phyloP scores from a whole-genome alignment of 2,888 invertebrate species.

The Melitaea athalia region DNA sequence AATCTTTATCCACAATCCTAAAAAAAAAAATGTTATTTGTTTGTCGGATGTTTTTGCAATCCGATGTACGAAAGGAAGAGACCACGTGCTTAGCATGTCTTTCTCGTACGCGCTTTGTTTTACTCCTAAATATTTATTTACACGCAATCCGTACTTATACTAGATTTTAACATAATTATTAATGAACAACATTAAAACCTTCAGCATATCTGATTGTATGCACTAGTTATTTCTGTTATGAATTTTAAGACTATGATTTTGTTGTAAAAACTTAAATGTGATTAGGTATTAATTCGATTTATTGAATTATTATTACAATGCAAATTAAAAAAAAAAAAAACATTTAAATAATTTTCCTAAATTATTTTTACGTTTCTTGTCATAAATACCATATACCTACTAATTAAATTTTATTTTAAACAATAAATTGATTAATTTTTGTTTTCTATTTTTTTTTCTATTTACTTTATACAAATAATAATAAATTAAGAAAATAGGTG shows the following conservation, averaged over 20 bases:
- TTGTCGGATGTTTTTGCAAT: conserved; percentile 71
- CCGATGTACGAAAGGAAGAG: conserved; percentile 54
- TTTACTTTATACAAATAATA: neutral
- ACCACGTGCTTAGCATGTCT: conserved; percentile 62
- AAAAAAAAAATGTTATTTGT: conserved; percentile 25
- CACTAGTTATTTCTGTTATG: conserved; percentile 27
- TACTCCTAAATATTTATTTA: conserved; percentile 23
- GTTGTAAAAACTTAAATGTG: neutral
- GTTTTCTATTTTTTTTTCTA: neutral
- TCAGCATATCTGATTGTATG: conserved; percentile 40
- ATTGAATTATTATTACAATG: neutral
- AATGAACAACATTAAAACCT: conserved; percentile 28
- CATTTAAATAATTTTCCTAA: too few relatives aligned
- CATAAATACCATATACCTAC: too few relatives aligned
- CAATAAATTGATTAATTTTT: neutral
- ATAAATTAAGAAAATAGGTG: too few relatives aligned
- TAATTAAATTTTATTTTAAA: neutral
- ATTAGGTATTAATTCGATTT: neutral
- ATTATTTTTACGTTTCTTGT: too few relatives aligned
- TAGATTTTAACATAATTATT: conserved; percentile 34
- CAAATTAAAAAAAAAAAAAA: neutral
- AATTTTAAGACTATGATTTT: neutral
- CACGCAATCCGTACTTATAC: conserved; percentile 35
- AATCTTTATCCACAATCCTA: too few relatives aligned
- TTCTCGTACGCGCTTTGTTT: conserved; percentile 31